phyloP scores from a whole-genome alignment of 2,113 vertebrate species.

The Acrocephalus kingi region DNA sequence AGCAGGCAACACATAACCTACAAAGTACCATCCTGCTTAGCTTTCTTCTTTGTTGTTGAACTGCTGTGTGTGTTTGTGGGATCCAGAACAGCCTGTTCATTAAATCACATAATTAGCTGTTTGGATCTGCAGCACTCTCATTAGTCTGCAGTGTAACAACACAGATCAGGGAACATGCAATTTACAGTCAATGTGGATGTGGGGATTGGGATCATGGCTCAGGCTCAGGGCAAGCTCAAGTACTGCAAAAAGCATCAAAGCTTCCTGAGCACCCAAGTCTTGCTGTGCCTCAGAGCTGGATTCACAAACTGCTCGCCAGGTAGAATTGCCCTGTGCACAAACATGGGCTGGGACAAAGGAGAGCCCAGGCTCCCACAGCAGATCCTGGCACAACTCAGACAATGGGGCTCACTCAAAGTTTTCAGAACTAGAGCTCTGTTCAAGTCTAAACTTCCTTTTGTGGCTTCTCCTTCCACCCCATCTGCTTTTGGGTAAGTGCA shows the following conservation, averaged over 20 bases:
- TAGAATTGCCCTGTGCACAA: neutral
- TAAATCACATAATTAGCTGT: conserved; percentile 46
- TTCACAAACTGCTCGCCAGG: neutral
- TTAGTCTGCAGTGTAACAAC: neutral
- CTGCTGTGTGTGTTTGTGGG: neutral
- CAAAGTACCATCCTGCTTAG: neutral
- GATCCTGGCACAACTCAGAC: neutral
- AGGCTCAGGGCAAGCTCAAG: neutral
- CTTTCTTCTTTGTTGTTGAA: neutral
- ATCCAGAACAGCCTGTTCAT: conserved; percentile 26
- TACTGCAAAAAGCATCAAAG: neutral
- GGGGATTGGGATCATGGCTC: neutral
- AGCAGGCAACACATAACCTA: neutral
- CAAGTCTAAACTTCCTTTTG: conserved; percentile 3
- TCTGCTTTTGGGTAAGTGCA: neutral
- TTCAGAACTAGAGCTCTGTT: neutral
- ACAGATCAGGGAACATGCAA: neutral
- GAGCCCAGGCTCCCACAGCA: neutral
- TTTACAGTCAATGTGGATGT: neutral
- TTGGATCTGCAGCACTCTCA: conserved; percentile 41
- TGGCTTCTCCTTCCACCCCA: neutral
- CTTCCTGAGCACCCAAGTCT: neutral
- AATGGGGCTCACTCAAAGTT: neutral
- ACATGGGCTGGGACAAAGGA: neutral
- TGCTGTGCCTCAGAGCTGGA: neutral